Conservation (phyloP, 2,888 invertebrate genomes). For the Mythimna loreyi region DNA sequence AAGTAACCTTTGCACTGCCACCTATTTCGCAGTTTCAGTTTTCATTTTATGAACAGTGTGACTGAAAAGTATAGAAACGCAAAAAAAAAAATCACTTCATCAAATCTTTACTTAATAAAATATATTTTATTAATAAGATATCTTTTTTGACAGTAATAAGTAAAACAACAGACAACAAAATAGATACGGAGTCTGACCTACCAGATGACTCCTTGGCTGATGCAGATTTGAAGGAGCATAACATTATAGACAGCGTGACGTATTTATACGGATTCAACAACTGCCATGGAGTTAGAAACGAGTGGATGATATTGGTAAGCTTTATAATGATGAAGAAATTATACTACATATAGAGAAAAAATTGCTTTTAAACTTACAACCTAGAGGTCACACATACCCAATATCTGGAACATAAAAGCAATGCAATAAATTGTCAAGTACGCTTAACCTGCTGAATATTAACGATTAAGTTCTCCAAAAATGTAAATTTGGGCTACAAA, state of each 20-base stretch:
- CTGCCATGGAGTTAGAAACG: slow-evolving; percentile 86
- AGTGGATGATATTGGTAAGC: slow-evolving; percentile 89
- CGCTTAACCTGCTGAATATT: neutral
- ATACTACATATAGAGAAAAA: neutral
- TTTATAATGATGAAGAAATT: neutral
- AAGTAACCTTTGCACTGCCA: no score
- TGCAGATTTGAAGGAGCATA: slow-evolving; percentile 92
- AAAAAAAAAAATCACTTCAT: no score
- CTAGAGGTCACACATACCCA: neutral
- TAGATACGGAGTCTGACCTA: slow-evolving; percentile 88
- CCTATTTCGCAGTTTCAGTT: no score
- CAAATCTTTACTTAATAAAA: neutral
- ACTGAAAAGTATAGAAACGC: no score
- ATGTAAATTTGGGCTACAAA: neutral
- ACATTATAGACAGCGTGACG: slow-evolving; percentile 94
- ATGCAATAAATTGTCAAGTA: neutral
- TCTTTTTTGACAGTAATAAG: slow-evolving; percentile 65
- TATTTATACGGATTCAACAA: slow-evolving; percentile 92
- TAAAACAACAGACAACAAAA: slow-evolving; percentile 79
- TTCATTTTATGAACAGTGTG: no score
- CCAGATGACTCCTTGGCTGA: slow-evolving; percentile 92
- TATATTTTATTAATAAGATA: no score
- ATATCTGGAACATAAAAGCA: neutral
- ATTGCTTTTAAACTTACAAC: neutral
- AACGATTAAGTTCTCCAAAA: neutral